Base-by-base conservation (phyloP, 2,113 vertebrate genomes). In the Muntiacus muntjak region DNA sequence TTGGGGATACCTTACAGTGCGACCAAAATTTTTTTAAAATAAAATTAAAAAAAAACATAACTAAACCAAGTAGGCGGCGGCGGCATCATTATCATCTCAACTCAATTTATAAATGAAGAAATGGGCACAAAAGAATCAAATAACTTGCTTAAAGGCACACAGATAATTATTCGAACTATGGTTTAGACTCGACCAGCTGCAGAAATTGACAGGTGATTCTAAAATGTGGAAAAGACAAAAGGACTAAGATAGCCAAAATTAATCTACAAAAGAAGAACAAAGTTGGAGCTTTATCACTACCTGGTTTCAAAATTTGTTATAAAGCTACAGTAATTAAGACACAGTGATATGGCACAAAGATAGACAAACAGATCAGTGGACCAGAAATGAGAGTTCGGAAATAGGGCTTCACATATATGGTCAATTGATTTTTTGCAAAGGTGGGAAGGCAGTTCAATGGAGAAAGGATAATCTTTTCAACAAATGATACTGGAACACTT, bases 81-180 rank as follows among this genome's bases (percentile, higher is more conserved):
- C 5, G 1, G n/a, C 57, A 2, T 60, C 26, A 45, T 60, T 21
- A 87, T 55, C 76, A 43, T 74, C 87, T 50, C 54, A 84, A n/a
- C 88, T 26, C 58, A 67, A 87, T 90, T 52, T 81, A 47, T 45
- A 86, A 96, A 90, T 91, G 43, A 91, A 91, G 21, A 90, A 94
- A 33, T 2, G 23, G 17, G 23, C n/a, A 64, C 13, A 47, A 93
- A 89, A 87, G 50, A 82, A 45, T 76, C 33, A 85, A 85, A 25
- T 62, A 71, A 81, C 52, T 87, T 87, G 40, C 43, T 91, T 52
- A 81, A 91, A n/a, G 40, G 28, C 36, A 71, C 52, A 74, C 71
- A 86, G 58, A 91, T 76, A 89, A 85, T 89, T 86, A 81, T 52
- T 52, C 21, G 8, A 96, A 52, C 11, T 58, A 43, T 43, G 81